A percentile compares a stretch with the other conserved stretches of the same genome.
phyloP scores from a whole-genome alignment of 2,797 vertebrate species.

The Ptychobarbus kaznakovi region DNA sequence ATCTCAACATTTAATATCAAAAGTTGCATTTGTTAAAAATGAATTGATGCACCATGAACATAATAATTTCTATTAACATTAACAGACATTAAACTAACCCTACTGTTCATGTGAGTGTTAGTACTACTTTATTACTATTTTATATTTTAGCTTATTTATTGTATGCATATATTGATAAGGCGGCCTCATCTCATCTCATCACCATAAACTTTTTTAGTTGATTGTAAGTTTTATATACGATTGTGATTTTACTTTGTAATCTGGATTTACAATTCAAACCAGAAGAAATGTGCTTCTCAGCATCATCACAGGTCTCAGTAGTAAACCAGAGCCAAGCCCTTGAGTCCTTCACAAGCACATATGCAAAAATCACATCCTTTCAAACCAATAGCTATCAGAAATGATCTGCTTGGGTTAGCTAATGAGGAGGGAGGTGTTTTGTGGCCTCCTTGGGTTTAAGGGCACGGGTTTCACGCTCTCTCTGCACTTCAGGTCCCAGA shows the following conservation, averaged over 20 bases:
- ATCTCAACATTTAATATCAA: too few species aligned
- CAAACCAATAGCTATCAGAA: constrained; percentile 59
- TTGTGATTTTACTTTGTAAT: not conserved
- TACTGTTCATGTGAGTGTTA: too few species aligned
- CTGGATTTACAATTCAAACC: not conserved
- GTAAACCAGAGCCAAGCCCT: not conserved
- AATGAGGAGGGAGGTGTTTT: constrained; percentile 75
- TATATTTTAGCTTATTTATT: not conserved
- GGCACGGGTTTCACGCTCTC: constrained; percentile 69
- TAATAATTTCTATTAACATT: too few species aligned
- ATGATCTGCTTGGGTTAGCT: constrained; percentile 77
- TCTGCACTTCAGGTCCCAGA: constrained; percentile 68
- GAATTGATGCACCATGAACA: too few species aligned
- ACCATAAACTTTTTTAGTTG: not conserved
- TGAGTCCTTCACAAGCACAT: not conserved
- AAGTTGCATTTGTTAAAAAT: too few species aligned
- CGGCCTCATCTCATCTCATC: not conserved
- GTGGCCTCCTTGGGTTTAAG: constrained; percentile 74
- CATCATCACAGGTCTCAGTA: constrained; percentile 2
- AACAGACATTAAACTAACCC: too few species aligned
- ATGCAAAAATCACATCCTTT: constrained; percentile 29
- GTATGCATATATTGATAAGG: not conserved
- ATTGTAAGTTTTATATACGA: not conserved
- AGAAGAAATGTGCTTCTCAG: not conserved
- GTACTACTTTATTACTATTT: not conserved